Conservation (phyloP, 2,888 invertebrate species). For the Melinopterus prodromus region DNA sequence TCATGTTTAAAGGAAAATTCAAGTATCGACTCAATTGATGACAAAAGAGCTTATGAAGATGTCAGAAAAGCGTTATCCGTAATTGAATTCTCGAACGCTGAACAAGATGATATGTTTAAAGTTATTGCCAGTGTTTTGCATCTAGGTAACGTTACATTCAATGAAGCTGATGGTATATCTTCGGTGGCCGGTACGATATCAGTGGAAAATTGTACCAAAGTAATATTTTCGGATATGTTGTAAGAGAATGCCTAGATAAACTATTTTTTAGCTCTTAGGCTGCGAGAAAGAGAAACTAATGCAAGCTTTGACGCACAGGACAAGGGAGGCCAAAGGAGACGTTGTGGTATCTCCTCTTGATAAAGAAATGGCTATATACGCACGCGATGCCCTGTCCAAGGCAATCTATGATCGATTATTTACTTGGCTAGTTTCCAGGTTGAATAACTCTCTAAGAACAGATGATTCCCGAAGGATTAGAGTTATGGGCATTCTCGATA, state of each 20-base stretch:
- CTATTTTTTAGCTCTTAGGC: constrained; percentile 62
- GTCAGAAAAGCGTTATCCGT: constrained; percentile 79
- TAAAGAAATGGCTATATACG: constrained; percentile 83
- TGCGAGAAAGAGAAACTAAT: constrained; percentile 72
- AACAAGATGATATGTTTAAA: constrained; percentile 79
- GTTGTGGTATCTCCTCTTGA: constrained; percentile 83
- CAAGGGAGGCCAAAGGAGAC: constrained; percentile 87
- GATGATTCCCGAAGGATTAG: constrained; percentile 65
- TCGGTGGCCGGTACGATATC: constrained; percentile 73
- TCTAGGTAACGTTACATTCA: constrained; percentile 86
- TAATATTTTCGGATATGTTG: constrained; percentile 52
- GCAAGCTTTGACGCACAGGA: constrained; percentile 81
- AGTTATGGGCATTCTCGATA: constrained; percentile 91
- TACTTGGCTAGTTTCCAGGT: constrained; percentile 85
- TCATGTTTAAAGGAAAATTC: constrained; percentile 60
- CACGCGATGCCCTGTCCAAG: constrained; percentile 89
- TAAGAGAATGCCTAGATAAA: not conserved
- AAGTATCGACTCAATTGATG: constrained; percentile 62
- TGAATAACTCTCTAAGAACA: constrained; percentile 79
- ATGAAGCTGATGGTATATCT: constrained; percentile 75
- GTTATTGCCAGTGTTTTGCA: constrained; percentile 88
- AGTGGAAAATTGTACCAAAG: constrained; percentile 73
- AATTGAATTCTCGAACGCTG: constrained; percentile 76
- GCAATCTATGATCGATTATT: constrained; percentile 91
- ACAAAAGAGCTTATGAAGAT: constrained; percentile 73